Base-by-base conservation (phyloP, 2,888 invertebrate genomes). In the Pristionchus fissidentatus region DNA sequence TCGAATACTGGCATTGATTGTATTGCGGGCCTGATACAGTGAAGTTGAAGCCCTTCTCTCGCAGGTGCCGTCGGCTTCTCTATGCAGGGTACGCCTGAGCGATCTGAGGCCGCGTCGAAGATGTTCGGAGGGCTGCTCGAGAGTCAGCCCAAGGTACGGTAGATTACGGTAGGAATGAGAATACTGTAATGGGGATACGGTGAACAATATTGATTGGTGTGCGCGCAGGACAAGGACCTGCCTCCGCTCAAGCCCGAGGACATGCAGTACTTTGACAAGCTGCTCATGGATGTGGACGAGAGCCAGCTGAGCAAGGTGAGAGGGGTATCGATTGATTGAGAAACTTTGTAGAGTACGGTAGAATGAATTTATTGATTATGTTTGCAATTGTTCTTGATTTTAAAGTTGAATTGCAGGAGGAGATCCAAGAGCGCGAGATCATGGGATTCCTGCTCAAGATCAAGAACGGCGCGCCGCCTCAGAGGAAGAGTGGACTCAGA, bases 181-280 rank as follows among this genome's bases (percentile, higher is more conserved):
- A 2, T n/a, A n/a, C n/a, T n/a, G n/a, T n/a, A n/a, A n/a, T n/a
- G 0, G 22, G 49, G 52, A 32, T 78, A 75, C 46, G 38, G 78
- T 41, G 32, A n/a, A 78, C 22, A n/a, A 38, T 78, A 41, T 35
- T 29, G 26, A 55, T 2, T 78, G 1, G 1, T n/a, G 32, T 55
- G 13, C 55, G 3, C 43, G 7, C 66, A 82, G 82, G 82, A 82
- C 52, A 82, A 82, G 0, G 98, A 98, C 94, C 94, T 99, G 90
- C 99, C 99, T 26, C 97, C 99, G 93, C 96, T 99, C 95, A 99
- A 99, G 93, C 99, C 99, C 0, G 99, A 99, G 93, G 98, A 98
- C 94, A 97, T 99, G 73, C 99, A 99, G 94, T 99, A 99, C 94
- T 99, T 99, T 93, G 99, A 99, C 93, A 99, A 99, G 93, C 94